These are phyloP conservation scores for Hyposmocoma kahamanoa DNA, from an alignment of 1,140 invertebrate species.

Conservation along the genomic window DNA sequence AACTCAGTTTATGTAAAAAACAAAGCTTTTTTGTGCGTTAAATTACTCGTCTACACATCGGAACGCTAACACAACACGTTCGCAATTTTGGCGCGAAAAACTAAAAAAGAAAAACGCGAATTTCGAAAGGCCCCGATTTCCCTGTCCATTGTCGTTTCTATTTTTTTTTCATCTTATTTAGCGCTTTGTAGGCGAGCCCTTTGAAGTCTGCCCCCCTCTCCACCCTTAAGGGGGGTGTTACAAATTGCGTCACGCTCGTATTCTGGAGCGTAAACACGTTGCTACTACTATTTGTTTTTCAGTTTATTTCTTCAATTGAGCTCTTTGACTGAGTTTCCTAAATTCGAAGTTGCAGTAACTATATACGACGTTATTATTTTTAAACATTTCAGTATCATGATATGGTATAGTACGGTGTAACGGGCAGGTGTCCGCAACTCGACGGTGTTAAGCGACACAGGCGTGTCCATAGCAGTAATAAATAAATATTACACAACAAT, in stretches of 20 bases:
- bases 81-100: slow-evolving; percentile 36
- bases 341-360: background rate
- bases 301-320: background rate
- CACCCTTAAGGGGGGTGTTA: slow-evolving; percentile 40
- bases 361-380: no score
- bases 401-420: no score
- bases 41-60: slow-evolving; percentile 27
- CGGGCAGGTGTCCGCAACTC: no score
- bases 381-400: no score
- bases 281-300: slow-evolving; percentile 34
- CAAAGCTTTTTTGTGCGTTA: slow-evolving; percentile 15
- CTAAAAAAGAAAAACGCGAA: slow-evolving; percentile 36
- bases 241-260: slow-evolving; percentile 63
- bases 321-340: background rate
- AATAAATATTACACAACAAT: no score
- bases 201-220: slow-evolving; percentile 47
- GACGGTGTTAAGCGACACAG: no score
- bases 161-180: slow-evolving; percentile 71
- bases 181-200: slow-evolving; percentile 67
- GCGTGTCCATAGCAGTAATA: no score
- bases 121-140: slow-evolving; percentile 58
- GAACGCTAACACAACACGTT: slow-evolving; percentile 12
- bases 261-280: slow-evolving; percentile 53
- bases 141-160: slow-evolving; percentile 63
- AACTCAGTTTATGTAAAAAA: no score